A percentile compares a stretch with the other conserved stretches of the same genome.
Conservation (phyloP, 2,797 vertebrate genomes). For the Scyliorhinus canicula region DNA sequence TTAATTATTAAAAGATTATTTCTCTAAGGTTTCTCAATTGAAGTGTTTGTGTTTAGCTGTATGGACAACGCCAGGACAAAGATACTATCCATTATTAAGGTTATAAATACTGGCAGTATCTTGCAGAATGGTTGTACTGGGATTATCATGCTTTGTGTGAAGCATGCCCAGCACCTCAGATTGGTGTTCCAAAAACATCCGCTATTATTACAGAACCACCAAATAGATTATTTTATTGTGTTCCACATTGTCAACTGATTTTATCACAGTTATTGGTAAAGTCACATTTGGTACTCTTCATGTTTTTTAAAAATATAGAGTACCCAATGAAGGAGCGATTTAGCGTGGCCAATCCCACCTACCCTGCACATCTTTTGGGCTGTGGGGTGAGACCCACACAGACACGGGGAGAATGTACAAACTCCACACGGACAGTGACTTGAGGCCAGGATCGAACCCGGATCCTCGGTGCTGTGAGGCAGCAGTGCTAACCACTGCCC, state of each 20-base stretch:
- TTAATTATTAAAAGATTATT: neutral
- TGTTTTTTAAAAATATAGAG: no score
- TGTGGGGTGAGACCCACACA: no score
- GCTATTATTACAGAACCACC: neutral
- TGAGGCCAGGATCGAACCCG: no score
- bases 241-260: neutral
- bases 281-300: neutral
- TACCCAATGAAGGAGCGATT: no score
- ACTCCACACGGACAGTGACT: no score
- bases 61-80: neutral
- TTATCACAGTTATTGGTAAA: neutral
- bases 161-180: neutral
- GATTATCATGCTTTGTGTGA: neutral
- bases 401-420: no score
- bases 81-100: conserved; percentile 18
- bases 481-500: no score
- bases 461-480: no score
- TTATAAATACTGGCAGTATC: neutral
- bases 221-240: neutral
- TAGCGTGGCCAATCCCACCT: no score
- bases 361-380: no score
- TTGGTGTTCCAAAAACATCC: neutral
- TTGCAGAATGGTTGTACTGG: neutral
- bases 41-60: neutral
- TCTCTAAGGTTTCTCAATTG: neutral